Percentiles rank a stretch among this genome's conserved stretches.
Conservation (phyloP, 2,113 vertebrate species). For the Pterocles gutturalis region DNA sequence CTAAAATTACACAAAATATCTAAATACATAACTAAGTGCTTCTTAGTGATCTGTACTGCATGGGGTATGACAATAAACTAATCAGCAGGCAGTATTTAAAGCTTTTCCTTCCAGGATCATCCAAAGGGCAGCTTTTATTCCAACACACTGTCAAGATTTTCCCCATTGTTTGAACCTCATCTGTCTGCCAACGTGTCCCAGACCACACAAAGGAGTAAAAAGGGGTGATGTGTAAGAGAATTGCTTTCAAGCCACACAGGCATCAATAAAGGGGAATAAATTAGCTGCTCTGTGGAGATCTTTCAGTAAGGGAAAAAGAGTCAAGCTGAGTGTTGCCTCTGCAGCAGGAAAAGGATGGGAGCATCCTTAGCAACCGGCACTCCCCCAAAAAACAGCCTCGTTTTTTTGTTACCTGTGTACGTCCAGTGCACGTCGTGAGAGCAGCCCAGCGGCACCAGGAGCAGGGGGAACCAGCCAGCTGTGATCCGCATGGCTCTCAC, state of each 20-base stretch:
- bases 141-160: not conserved
- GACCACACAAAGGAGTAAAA: not conserved
- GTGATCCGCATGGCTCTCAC: not conserved
- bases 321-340: not conserved
- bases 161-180: not conserved
- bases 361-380: not conserved
- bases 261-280: constrained; percentile 32
- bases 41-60: not conserved
- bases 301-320: not conserved
- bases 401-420: constrained; percentile 68
- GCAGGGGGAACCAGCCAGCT: not conserved
- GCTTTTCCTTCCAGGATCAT: constrained; percentile 5
- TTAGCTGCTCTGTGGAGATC: not conserved
- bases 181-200: not conserved
- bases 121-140: constrained; percentile 55
- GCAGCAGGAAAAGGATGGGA: not conserved
- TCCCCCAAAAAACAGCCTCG: not conserved
- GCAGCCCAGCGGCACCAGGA: not conserved
- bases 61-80: not conserved
- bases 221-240: constrained; percentile 13
- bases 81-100: not conserved
- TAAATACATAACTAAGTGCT: not conserved
- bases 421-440: constrained; percentile 55
- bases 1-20: not conserved
- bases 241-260: not conserved